Conservation (phyloP, 2,797 vertebrate species). For the Oreonectes daqikongensis region DNA sequence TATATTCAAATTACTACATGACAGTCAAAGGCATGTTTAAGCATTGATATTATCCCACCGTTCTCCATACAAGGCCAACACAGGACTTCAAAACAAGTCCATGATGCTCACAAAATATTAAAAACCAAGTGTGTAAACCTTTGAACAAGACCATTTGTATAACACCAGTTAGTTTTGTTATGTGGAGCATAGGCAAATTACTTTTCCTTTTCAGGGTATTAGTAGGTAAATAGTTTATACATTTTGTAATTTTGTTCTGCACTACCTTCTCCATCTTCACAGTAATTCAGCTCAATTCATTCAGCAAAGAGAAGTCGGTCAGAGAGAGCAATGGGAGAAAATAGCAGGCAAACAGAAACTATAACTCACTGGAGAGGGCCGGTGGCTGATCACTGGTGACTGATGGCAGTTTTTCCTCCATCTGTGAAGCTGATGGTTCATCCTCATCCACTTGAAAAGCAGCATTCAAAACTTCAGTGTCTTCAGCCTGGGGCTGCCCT, state of each 20-base stretch:
- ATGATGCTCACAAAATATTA: too few relatives aligned
- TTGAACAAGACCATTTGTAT: too few relatives aligned
- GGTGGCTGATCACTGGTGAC: constrained; percentile 8
- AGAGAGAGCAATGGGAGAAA: background rate
- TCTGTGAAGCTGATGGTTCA: constrained; percentile 1
- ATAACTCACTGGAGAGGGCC: constrained; percentile 27
- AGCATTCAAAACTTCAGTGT: constrained; percentile 58
- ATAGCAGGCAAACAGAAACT: background rate
- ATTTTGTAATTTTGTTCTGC: background rate
- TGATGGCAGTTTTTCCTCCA: background rate
- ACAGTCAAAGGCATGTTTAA: background rate
- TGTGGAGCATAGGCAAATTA: too few relatives aligned
- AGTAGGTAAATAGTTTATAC: too few relatives aligned
- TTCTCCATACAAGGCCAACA: background rate
- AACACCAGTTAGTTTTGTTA: too few relatives aligned
- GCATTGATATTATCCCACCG: background rate
- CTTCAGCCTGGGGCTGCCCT: constrained; percentile 36
- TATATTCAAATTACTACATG: constrained; percentile 28
- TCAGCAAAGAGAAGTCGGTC: background rate
- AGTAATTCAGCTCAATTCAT: background rate
- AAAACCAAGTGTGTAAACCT: too few relatives aligned
- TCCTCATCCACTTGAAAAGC: constrained; percentile 66
- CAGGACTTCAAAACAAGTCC: too few relatives aligned
- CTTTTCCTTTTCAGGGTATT: too few relatives aligned
- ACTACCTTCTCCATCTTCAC: background rate